Percentiles rank a stretch among this genome's conserved stretches.
These are phyloP conservation scores for Cataglyphis hispanica DNA, from an alignment of 1,140 invertebrate genomes.

Conservation along the genomic window DNA sequence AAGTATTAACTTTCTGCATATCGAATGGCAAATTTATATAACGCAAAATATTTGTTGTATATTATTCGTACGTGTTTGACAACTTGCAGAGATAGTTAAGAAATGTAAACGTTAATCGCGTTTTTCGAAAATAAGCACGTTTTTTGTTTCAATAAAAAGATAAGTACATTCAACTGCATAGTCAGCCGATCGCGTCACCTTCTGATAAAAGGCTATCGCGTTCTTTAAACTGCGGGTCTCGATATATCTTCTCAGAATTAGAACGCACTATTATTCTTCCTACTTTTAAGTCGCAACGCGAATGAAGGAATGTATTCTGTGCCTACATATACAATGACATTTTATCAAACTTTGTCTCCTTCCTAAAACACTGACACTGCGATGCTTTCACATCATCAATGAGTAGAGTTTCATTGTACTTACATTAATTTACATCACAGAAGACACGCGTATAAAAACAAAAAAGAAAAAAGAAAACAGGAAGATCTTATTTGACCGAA, in stretches of 20 bases:
- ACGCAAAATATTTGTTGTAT: neutral
- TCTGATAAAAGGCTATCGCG: conserved; percentile 12
- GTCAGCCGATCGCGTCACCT: conserved; percentile 4
- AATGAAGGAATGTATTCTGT: conserved; percentile 77
- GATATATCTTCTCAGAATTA: conserved; percentile 27
- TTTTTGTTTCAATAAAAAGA: conserved; percentile 24
- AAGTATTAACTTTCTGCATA: neutral
- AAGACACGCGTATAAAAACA: conserved; percentile 49
- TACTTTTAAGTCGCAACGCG: conserved; percentile 78
- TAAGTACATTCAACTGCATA: conserved; percentile 65
- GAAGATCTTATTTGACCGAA: conserved; percentile 10
- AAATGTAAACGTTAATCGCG: neutral
- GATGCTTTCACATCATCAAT: conserved; percentile 19
- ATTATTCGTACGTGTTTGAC: neutral
- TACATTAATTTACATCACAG: conserved; percentile 54
- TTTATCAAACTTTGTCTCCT: conserved; percentile 31
- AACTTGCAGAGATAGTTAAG: neutral
- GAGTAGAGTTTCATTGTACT: neutral
- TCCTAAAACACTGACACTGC: neutral
- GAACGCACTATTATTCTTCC: conserved; percentile 30
- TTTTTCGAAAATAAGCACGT: conserved; percentile 10
- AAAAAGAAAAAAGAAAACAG: neutral
- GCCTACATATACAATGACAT: conserved; percentile 22
- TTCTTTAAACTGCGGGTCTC: neutral
- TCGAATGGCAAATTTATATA: neutral